Evolutionary conservation across 2,888 invertebrate species (phyloP).

Genomic region (Adelognathus sp.): DNA sequence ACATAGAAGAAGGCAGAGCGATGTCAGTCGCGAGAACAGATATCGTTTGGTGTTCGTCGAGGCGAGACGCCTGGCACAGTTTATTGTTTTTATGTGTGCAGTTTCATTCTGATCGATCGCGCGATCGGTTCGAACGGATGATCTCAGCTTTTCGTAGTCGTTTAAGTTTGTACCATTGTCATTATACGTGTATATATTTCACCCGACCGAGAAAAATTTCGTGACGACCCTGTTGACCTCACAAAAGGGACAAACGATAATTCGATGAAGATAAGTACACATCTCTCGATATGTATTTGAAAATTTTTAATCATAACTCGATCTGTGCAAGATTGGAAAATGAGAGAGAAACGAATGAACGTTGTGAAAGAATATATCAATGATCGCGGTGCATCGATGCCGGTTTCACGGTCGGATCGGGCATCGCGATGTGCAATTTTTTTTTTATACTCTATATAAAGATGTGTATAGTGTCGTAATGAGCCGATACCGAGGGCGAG

Average conservation of each 20-base stretch:
- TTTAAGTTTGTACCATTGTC: too few relatives aligned
- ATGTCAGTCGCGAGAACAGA: too few relatives aligned
- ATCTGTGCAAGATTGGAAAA: neutral
- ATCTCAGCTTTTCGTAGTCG: too few relatives aligned
- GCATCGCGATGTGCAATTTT: neutral
- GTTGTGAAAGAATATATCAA: constrained; percentile 14
- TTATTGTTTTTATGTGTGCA: too few relatives aligned
- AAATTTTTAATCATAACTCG: neutral
- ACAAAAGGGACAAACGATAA: neutral
- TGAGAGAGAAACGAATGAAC: neutral
- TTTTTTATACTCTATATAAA: neutral
- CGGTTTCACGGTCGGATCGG: neutral
- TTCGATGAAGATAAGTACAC: constrained; percentile 13
- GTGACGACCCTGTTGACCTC: neutral
- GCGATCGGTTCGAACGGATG: too few relatives aligned
- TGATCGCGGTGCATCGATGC: neutral
- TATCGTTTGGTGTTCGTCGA: too few relatives aligned
- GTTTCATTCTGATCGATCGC: too few relatives aligned
- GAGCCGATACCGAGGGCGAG: neutral
- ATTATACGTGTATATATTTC: too few relatives aligned
- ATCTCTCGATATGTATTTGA: constrained; percentile 6
- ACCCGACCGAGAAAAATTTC: neutral
- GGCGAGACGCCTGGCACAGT: too few relatives aligned
- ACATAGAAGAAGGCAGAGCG: too few relatives aligned
- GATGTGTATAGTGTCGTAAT: neutral